These are phyloP conservation scores for cattle (Bos taurus) DNA, from an alignment of 2,113 vertebrate species.

Conservation along the genomic window ARS-UCD2.0 NC_037334.1:89155001-89155500, in stretches of 20 bases:
- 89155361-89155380: neutral
- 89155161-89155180: neutral
- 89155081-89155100: neutral
- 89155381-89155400: neutral
- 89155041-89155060: slow-evolving; percentile 10
- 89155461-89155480: neutral
- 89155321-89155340: neutral
- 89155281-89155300: neutral
- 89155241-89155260: neutral
- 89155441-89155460: neutral
- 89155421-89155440: neutral
- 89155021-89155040: neutral
- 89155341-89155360: neutral
- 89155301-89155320: neutral
- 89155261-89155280: neutral
- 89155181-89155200: neutral
- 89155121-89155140: neutral
- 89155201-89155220: neutral
- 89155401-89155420: neutral
- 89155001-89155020: neutral
- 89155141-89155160: neutral
- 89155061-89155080: neutral
- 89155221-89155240: neutral
- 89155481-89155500: accelerated
- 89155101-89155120: neutral